Base-by-base conservation (phyloP, 1,140 invertebrate genomes). In the Pseudomyrmex cubaensis region DNA sequence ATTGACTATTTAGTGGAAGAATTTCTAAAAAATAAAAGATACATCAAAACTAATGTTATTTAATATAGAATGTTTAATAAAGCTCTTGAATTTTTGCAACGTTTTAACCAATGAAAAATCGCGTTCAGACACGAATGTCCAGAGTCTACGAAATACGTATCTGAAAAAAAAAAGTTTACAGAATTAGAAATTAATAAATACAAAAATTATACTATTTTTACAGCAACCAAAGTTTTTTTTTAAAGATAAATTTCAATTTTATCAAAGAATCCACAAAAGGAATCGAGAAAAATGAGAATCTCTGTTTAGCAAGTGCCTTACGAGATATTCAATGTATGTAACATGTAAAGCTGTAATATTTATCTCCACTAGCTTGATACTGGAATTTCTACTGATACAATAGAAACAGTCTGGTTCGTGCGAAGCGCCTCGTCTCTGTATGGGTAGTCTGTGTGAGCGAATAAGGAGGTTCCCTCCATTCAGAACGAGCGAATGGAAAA, bases 301-400 rank as follows among this genome's bases (percentile, higher is more conserved):
- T 46, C 17, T 15, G 2, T 13, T 4, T 70, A 8, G 22, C 5
- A 10, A n/a, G 48, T 50, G 35, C 12, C 50, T 35, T 4, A 1
- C 76, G 22, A 50, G 22, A 72, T 35, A 35, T 22, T 80, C 66
- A 44, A 44, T 17, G 54, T 70, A 78, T 25, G 54, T 70, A 78
- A 80, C 25, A 80, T 70, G 56, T 80, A 72, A 80, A 72, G 69
- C 56, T 78, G 64, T 59, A 78, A 80, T 80, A 80, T 80, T 72
- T 80, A 80, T 80, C 54, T 80, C 13, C 44, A 20, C 12, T 59
- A 66, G 66, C 22, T 61, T 72, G 61, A 64, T 76, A 80, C 20
- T 56, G 46, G 56, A 80, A 72, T 80, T 80, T 70, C 76, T 52
- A 56, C 13, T 78, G 76, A 72, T 80, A 80, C 76, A 61, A 80